These are phyloP conservation scores for Neomonachus schauinslandi DNA, from an alignment of 2,113 vertebrate species.

Conservation along the genomic window DNA sequence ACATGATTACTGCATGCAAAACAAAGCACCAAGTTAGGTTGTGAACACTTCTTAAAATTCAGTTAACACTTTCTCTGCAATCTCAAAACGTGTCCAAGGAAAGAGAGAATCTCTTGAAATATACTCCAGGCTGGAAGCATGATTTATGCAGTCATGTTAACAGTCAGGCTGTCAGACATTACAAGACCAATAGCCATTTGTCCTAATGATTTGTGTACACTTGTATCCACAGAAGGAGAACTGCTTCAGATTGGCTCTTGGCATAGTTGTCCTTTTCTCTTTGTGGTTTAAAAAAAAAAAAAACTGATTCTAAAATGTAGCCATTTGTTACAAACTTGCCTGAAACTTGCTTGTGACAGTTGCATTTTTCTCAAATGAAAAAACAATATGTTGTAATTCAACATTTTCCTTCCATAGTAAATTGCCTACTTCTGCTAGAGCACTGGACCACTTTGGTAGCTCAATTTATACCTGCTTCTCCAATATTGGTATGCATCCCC, in stretches of 20 bases:
- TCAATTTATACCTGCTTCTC: slow-evolving; percentile 41
- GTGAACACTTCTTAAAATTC: background rate
- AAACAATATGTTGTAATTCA: slow-evolving; percentile 43
- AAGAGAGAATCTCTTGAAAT: background rate
- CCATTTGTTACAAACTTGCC: slow-evolving; percentile 60
- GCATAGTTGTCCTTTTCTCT: background rate
- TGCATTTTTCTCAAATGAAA: slow-evolving; percentile 54
- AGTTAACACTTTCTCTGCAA: background rate
- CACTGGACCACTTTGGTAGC: background rate
- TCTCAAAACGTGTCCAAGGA: background rate
- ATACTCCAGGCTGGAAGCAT: background rate
- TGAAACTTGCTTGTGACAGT: slow-evolving; percentile 8
- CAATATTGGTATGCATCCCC: background rate
- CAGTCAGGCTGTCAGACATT: background rate
- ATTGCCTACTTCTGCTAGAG: slow-evolving; percentile 1
- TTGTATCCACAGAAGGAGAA: background rate
- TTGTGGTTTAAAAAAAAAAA: background rate
- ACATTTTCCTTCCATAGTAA: slow-evolving; percentile 56
- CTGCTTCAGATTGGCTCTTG: background rate
- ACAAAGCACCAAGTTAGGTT: background rate
- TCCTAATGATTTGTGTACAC: background rate
- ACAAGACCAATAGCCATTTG: background rate
- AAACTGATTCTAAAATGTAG: slow-evolving; percentile 32
- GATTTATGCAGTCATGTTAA: background rate
- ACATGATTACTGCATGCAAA: background rate